Conservation (phyloP, 2,888 invertebrate species). For the Drosophila anceps region DNA sequence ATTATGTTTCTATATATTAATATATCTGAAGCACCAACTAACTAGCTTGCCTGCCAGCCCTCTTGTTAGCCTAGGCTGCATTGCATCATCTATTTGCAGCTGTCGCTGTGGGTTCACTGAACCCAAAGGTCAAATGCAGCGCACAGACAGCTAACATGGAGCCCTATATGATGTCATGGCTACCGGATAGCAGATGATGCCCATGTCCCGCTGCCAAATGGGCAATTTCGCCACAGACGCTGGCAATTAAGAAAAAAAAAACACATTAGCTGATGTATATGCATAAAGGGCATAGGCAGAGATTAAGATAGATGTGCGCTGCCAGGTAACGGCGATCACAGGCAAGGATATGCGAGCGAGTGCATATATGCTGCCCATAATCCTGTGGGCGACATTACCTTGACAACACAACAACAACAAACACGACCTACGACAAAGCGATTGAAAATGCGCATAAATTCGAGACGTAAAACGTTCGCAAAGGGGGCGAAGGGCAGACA, state of each 20-base stretch:
- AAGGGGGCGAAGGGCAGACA: conserved; percentile 21
- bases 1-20: neutral
- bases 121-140: conserved; percentile 70
- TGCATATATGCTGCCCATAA: conserved; percentile 38
- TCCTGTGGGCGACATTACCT: conserved; percentile 77
- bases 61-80: conserved; percentile 1
- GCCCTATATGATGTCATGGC: conserved; percentile 68
- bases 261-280: conserved; percentile 3
- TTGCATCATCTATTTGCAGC: conserved; percentile 58
- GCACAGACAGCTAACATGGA: conserved; percentile 33
- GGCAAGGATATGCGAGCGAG: conserved; percentile 9
- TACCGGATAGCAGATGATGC: conserved; percentile 28
- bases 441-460: conserved; percentile 79
- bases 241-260: conserved; percentile 28
- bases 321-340: conserved; percentile 21
- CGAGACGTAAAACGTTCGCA: conserved; percentile 36
- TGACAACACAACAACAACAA: conserved; percentile 75
- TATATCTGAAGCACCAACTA: neutral
- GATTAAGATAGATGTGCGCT: conserved; percentile 32
- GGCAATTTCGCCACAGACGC: conserved; percentile 23
- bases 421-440: conserved; percentile 82
- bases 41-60: neutral
- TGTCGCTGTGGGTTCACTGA: conserved; percentile 52
- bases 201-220: conserved; percentile 34
- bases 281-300: conserved; percentile 11